phyloP scores from a whole-genome alignment of 2,888 invertebrate species.

The Caenorhabditis sp. region DNA sequence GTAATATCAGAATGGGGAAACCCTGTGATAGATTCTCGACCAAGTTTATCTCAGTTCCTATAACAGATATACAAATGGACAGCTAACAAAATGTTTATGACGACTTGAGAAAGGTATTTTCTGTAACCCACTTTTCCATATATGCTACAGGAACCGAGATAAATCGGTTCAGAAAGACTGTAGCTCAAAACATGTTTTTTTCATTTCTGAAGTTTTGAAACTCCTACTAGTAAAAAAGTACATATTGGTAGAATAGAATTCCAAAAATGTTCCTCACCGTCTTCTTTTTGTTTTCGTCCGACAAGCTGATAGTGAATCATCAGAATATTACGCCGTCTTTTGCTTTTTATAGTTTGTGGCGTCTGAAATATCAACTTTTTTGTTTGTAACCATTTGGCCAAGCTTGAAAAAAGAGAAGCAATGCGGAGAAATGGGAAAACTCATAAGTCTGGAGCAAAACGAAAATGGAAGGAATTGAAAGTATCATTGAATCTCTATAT shows the following conservation, averaged over 20 bases:
- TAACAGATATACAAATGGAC: too few species aligned
- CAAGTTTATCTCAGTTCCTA: too few species aligned
- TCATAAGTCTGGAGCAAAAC: conserved; percentile 5
- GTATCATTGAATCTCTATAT: conserved; percentile 7
- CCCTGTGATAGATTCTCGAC: too few species aligned
- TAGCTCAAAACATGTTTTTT: too few species aligned
- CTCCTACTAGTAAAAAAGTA: not conserved
- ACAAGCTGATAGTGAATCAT: conserved; percentile 44
- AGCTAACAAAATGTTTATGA: too few species aligned
- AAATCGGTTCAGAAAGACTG: too few species aligned
- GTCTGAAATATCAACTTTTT: conserved; percentile 39
- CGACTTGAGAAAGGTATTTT: too few species aligned
- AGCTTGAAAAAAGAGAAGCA: too few species aligned
- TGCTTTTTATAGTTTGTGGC: conserved; percentile 1
- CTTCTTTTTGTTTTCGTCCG: conserved; percentile 16
- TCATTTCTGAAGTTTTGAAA: too few species aligned
- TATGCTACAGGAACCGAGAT: too few species aligned
- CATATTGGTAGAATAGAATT: not conserved
- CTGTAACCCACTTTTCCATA: too few species aligned
- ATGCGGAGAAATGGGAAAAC: conserved; percentile 13
- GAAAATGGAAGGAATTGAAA: not conserved
- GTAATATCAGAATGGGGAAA: too few species aligned
- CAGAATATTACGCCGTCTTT: conserved; percentile 37
- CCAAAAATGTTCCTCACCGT: conserved; percentile 41
- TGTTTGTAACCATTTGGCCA: conserved; percentile 12